Evolutionary conservation across 2,888 invertebrate species (phyloP).

Genomic region (Nipponacmea schrenckii): DNA sequence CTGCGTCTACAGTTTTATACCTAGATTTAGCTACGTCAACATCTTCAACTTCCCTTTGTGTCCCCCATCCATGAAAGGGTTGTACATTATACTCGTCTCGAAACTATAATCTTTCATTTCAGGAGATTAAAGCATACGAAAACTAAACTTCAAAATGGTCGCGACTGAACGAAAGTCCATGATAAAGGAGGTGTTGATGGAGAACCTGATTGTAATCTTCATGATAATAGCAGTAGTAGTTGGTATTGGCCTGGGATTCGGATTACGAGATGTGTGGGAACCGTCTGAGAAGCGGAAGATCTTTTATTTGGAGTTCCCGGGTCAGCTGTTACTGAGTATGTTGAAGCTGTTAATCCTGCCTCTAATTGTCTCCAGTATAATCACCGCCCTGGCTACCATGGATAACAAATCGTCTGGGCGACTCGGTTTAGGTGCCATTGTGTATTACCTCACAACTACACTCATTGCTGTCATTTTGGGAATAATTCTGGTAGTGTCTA

Average conservation of each 20-base stretch:
- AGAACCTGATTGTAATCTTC: slow-evolving; percentile 72
- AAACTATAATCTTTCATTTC: too few species aligned
- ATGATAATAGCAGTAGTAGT: slow-evolving; percentile 73
- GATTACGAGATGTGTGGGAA: slow-evolving; percentile 70
- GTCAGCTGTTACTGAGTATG: slow-evolving; percentile 76
- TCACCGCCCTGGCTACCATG: slow-evolving; percentile 82
- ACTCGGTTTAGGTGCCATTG: slow-evolving; percentile 86
- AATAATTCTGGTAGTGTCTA: slow-evolving; percentile 87
- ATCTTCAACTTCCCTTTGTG: too few species aligned
- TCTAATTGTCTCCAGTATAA: slow-evolving; percentile 75
- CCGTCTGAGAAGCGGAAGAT: slow-evolving; percentile 76
- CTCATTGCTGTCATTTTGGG: slow-evolving; percentile 88
- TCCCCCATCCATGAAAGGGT: too few species aligned
- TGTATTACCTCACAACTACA: slow-evolving; percentile 92
- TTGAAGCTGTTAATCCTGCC: slow-evolving; percentile 78
- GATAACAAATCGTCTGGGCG: slow-evolving; percentile 85
- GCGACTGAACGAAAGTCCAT: too few species aligned
- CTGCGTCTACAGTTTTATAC: too few species aligned
- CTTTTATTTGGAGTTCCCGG: slow-evolving; percentile 75
- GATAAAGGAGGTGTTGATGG: slow-evolving; percentile 19
- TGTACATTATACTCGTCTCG: too few species aligned
- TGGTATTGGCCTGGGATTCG: slow-evolving; percentile 70
- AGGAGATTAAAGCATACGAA: too few species aligned
- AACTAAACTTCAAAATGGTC: too few species aligned
- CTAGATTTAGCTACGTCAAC: too few species aligned